Evolutionary conservation across 2,797 vertebrate genomes (phyloP).

Genomic region (Rhodeus uyekii): DNA sequence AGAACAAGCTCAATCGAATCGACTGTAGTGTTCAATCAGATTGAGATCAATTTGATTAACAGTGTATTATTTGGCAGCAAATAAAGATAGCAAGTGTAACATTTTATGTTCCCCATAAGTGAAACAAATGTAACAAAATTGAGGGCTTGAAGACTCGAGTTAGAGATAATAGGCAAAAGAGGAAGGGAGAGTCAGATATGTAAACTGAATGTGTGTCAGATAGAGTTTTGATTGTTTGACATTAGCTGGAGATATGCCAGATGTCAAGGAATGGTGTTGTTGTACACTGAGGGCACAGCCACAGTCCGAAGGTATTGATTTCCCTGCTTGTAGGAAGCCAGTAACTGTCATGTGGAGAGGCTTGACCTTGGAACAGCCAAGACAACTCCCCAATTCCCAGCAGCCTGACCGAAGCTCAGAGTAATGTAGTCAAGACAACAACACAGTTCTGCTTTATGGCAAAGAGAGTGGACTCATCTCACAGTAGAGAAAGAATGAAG

Average conservation of each 20-base stretch:
- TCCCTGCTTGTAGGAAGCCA: constrained; percentile 96
- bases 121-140: constrained; percentile 62
- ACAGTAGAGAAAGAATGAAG: constrained; percentile 55
- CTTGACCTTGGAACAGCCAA: constrained; percentile 88
- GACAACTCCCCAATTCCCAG: constrained; percentile 75
- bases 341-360: constrained; percentile 96
- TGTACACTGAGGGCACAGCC: constrained; percentile 97
- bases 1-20: background rate
- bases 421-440: constrained; percentile 49
- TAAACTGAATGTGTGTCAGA: constrained; percentile 38
- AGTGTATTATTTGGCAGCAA: background rate
- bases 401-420: constrained; percentile 39
- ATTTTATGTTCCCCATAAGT: constrained; percentile 9
- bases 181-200: background rate
- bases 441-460: constrained; percentile 24
- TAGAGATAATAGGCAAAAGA: constrained; percentile 65
- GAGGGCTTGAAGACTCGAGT: constrained; percentile 60
- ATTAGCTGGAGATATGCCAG: constrained; percentile 72
- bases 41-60: background rate
- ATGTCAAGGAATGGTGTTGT: constrained; percentile 86
- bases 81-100: background rate
- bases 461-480: constrained; percentile 33
- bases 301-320: constrained; percentile 99
- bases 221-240: constrained; percentile 59
- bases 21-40: background rate